These are phyloP conservation scores for Smittia sp. DNA, from an alignment of 2,888 invertebrate genomes.

Conservation along the genomic window DNA sequence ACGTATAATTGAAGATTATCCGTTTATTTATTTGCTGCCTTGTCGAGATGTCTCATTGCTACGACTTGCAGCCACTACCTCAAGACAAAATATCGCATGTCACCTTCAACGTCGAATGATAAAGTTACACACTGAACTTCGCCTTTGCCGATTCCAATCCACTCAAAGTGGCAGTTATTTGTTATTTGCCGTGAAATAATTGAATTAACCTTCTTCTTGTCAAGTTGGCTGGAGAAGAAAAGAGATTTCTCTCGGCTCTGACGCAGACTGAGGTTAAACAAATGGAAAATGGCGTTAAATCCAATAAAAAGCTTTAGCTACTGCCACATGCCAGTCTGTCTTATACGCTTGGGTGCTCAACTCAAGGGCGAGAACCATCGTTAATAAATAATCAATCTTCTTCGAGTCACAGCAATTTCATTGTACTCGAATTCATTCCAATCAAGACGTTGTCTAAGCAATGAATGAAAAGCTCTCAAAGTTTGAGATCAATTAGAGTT, in stretches of 20 bases:
- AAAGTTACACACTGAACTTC: neutral
- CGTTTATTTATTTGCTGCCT: conserved; percentile 13
- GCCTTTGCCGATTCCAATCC: neutral
- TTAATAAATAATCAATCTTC: conserved; percentile 29
- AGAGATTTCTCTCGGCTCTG: no score
- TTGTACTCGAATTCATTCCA: no score
- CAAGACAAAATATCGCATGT: neutral
- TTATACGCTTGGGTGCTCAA: neutral
- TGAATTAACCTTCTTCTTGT: conserved; percentile 25
- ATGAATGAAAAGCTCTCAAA: no score
- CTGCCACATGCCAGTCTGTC: neutral
- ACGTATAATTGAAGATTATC: conserved; percentile 28
- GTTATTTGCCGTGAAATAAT: neutral
- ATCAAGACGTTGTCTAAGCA: no score
- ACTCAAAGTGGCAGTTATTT: neutral
- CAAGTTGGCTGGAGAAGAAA: neutral
- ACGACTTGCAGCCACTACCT: neutral
- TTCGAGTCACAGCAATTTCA: neutral
- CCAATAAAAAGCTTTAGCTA: neutral
- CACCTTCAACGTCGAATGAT: neutral
- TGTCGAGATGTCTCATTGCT: neutral
- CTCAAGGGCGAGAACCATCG: neutral
- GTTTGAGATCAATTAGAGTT: no score
- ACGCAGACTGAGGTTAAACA: neutral
- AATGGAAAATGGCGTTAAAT: conserved; percentile 23